These are phyloP conservation scores for Melolontha melolontha DNA, from an alignment of 2,888 invertebrate genomes.

Conservation along the genomic window DNA sequence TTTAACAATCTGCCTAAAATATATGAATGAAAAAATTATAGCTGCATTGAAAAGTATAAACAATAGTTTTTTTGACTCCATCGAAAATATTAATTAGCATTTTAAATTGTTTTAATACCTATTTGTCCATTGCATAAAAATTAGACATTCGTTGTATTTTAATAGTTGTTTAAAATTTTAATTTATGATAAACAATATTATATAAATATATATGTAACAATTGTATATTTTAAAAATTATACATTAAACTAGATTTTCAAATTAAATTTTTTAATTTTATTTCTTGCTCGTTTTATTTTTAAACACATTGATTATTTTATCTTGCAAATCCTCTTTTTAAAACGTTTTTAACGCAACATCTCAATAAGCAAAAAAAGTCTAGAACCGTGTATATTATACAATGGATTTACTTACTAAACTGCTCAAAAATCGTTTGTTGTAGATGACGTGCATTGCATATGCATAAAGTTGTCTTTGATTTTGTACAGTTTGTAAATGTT, in stretches of 20 bases:
- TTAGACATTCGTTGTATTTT: conserved; percentile 60
- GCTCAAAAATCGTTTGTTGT: conserved; percentile 26
- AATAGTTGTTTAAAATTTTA: conserved; percentile 59
- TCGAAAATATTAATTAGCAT: conserved; percentile 43
- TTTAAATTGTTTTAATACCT: conserved; percentile 56
- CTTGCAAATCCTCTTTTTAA: conserved; percentile 2
- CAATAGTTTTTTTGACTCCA: conserved; percentile 53
- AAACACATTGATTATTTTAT: neutral
- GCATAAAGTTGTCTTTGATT: conserved; percentile 23
- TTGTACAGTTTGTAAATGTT: conserved; percentile 27
- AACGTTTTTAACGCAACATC: conserved; percentile 43
- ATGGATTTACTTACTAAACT: conserved; percentile 16
- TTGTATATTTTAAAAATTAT: conserved; percentile 58
- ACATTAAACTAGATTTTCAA: conserved; percentile 57
- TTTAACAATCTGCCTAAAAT: too few relatives aligned
- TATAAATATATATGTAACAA: conserved; percentile 56
- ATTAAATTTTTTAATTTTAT: conserved; percentile 51
- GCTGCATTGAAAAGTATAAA: too few relatives aligned
- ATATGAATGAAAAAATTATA: too few relatives aligned
- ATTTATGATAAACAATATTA: conserved; percentile 54
- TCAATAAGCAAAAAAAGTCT: conserved; percentile 39
- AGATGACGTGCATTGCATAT: conserved; percentile 13
- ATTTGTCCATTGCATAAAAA: conserved; percentile 59
- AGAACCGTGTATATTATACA: neutral
- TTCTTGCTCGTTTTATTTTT: conserved; percentile 40